Percentiles rank a stretch among this genome's conserved stretches.
These are phyloP conservation scores for Tragelaphus imberbis DNA, from an alignment of 2,113 vertebrate genomes.

Conservation along the genomic window DNA sequence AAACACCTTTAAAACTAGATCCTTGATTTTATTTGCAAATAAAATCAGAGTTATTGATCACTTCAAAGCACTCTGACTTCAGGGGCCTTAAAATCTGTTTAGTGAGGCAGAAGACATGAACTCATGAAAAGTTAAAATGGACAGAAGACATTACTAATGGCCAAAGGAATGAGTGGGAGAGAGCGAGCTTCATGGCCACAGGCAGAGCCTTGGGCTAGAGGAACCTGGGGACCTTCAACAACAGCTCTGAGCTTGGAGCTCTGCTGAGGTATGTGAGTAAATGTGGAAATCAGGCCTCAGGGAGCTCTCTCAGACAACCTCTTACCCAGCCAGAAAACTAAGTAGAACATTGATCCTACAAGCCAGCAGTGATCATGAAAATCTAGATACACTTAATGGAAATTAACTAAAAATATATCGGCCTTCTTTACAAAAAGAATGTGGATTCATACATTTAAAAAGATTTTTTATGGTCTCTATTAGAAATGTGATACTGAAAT, in stretches of 20 bases:
- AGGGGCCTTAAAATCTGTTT: not conserved
- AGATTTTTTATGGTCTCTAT: not conserved
- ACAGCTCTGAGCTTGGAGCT: not conserved
- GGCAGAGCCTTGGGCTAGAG: not conserved
- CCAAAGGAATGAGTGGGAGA: not conserved
- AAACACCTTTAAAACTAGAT: not conserved
- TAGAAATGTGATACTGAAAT: not conserved
- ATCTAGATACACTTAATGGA: not conserved
- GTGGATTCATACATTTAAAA: not conserved
- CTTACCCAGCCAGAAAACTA: not conserved
- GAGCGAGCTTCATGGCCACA: not conserved
- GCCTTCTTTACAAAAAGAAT: not conserved
- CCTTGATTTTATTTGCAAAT: not conserved
- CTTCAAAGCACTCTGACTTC: not conserved
- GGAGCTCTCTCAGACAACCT: not conserved
- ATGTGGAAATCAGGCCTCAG: not conserved
- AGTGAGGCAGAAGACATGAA: not conserved
- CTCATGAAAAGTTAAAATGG: not conserved
- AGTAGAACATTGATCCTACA: not conserved
- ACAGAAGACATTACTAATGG: not conserved
- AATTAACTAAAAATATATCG: not conserved
- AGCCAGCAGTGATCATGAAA: not conserved
- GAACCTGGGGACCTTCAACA: not conserved
- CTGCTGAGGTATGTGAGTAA: not conserved
- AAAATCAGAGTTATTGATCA: not conserved